Evolutionary conservation across 1,140 invertebrate species (phyloP).

Genomic region (Campoletis sonorensis): DNA sequence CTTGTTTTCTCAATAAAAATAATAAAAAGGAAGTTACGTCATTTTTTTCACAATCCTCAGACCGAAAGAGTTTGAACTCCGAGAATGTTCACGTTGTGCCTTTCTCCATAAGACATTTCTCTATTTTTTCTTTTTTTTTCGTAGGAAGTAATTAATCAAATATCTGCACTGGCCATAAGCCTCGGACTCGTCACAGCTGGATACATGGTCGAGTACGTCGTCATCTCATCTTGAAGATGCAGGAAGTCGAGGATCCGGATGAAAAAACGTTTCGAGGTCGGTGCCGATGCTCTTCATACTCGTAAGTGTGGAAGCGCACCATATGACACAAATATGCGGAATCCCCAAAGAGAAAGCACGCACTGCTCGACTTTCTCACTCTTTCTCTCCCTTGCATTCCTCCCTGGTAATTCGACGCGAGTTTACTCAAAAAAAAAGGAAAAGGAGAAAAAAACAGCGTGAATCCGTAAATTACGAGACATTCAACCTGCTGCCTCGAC

Average conservation of each 20-base stretch:
- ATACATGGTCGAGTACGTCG: constrained; percentile 3
- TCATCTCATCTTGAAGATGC: not conserved
- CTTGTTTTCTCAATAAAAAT: no score
- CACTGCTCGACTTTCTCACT: not conserved
- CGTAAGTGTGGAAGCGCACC: not conserved
- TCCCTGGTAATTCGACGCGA: constrained; percentile 1
- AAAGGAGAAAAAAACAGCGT: not conserved
- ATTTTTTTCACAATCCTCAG: not conserved
- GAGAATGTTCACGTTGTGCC: not conserved
- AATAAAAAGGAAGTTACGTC: no score
- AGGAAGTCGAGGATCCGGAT: constrained; percentile 20
- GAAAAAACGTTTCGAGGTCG: not conserved
- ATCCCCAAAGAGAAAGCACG: not conserved
- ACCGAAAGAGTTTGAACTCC: not conserved
- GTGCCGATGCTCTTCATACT: not conserved
- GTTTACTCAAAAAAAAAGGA: not conserved
- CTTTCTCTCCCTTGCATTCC: not conserved
- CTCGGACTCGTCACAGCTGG: constrained; percentile 2
- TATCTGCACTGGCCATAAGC: constrained; percentile 13
- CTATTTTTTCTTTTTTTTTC: constrained; percentile 14
- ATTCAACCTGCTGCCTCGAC: constrained; percentile 5
- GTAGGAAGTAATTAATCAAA: constrained; percentile 16
- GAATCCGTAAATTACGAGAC: constrained; percentile 14
- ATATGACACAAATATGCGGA: constrained; percentile 10
- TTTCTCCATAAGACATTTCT: not conserved